Percentiles rank a stretch among this genome's conserved stretches.
Evolutionary conservation across 2,888 invertebrate species (phyloP).

Genomic region (Steinernema scapterisci): DNA sequence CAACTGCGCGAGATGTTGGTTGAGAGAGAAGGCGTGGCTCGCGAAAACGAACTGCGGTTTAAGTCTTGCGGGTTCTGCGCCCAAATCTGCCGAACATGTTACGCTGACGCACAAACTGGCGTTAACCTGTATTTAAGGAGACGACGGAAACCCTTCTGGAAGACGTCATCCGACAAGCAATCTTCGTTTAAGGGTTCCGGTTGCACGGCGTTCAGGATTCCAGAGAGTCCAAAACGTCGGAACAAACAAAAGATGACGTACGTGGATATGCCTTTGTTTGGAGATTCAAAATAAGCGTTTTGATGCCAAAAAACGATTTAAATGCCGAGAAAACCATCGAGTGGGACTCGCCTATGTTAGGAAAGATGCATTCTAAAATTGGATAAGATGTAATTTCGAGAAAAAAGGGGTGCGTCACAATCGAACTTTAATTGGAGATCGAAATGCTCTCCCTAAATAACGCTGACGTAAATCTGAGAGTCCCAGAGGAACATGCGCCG

Average conservation of each 20-base stretch:
- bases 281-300: background rate
- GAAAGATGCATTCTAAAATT: no score
- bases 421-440: no score
- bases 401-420: no score
- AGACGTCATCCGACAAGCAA: background rate
- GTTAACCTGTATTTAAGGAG: background rate
- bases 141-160: background rate
- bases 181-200: background rate
- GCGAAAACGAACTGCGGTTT: no score
- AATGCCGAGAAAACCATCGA: background rate
- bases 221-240: background rate
- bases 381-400: no score
- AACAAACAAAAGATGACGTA: slow-evolving; percentile 25
- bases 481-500: no score
- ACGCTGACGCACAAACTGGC: background rate
- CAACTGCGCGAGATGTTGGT: background rate
- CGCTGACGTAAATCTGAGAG: no score
- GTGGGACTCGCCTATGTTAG: no score
- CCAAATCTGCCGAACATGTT: no score
- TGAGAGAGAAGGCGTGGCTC: background rate
- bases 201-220: background rate
- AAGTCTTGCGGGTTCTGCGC: no score
- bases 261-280: slow-evolving; percentile 14
- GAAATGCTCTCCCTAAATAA: no score
- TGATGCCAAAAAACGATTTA: background rate